A percentile compares a stretch with the other conserved stretches of the same genome.
phyloP scores from a whole-genome alignment of 2,113 vertebrate genomes.

The Grammomys dolichurus region DNA sequence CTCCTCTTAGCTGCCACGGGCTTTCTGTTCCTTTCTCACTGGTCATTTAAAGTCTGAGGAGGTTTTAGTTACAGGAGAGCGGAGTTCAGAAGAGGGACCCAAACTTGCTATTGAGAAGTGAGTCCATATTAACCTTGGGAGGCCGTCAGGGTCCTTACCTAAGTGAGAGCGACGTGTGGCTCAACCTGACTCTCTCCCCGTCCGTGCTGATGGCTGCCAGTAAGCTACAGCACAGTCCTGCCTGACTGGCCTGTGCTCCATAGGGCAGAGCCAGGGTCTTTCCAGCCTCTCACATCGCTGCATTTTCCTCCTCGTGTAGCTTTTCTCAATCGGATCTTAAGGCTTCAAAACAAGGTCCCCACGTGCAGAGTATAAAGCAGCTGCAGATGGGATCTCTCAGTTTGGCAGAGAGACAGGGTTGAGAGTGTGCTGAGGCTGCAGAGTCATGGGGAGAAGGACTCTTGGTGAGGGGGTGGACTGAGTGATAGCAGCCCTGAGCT shows the following conservation, averaged over 20 bases:
- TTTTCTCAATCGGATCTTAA: conserved; percentile 41
- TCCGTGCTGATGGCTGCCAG: fast-evolving
- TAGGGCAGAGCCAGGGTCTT: neutral
- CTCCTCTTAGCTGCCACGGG: neutral
- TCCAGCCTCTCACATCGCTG: neutral
- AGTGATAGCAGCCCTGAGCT: neutral
- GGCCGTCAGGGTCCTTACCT: neutral
- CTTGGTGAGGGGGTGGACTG: neutral
- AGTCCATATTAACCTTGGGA: neutral
- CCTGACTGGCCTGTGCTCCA: neutral
- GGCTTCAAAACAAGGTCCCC: conserved; percentile 8
- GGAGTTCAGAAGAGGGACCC: neutral
- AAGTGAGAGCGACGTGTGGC: neutral
- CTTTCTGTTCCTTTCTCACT: neutral
- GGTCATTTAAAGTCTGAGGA: neutral
- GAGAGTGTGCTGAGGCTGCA: neutral
- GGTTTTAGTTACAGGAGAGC: neutral
- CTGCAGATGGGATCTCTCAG: neutral
- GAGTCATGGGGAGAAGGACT: neutral
- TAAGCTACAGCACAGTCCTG: neutral
- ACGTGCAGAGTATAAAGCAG: conserved; percentile 9
- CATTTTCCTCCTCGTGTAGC: neutral
- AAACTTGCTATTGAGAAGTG: neutral
- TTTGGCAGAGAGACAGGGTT: neutral
- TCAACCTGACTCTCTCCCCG: fast-evolving